Base-by-base conservation (phyloP, 1,140 invertebrate species). In the Anastrepha ludens region DNA sequence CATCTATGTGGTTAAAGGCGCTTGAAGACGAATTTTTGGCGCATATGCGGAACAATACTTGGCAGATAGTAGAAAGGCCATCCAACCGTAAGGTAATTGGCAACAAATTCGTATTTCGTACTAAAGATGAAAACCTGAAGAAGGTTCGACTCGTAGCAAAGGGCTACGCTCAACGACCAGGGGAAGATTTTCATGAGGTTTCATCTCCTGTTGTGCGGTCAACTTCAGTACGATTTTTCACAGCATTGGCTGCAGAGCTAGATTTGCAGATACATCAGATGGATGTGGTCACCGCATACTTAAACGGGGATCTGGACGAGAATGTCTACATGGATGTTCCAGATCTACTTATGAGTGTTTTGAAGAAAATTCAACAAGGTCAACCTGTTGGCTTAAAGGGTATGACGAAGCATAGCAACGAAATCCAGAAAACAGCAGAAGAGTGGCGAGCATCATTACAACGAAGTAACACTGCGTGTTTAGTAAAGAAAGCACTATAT, bases 391-490 rank as follows among this genome's bases (percentile, higher is more conserved):
- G 85, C 17, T 64, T 64, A 17, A 59, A 17, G 7, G 85, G n/a
- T 29, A 8, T 39, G 2, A 62, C 39, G 17, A 50, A 17, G 39
- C 8, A 3, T 60, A 1, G 2, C n/a, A 39, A 3, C n/a, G 60
- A 60, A 29, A 20, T 39, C 5, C 15, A 59, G 20, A 3, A 65
- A 15, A 67, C 55, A 39, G 58, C 60, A 3, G 7, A 59, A 29
- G 20, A 87, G 29, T 86, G 60, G 65, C 20, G 8, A 29, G 15
- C 64, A 44, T n/a, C 15, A 4, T 67, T 86, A n/a, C 50, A 87
- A 50, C 65, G 47, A 58, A 50, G 3, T 3, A 29, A 86, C 13
- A 50, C 87, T 15, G 55, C 90, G 70, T 93, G 89, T 39, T 89
- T 85, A 29, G 88, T 90, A 90, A n/a, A n/a, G n/a, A n/a, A n/a